These are phyloP conservation scores for Misgurnus anguillicaudatus DNA, from an alignment of 2,113 vertebrate genomes.

Conservation along the genomic window DNA sequence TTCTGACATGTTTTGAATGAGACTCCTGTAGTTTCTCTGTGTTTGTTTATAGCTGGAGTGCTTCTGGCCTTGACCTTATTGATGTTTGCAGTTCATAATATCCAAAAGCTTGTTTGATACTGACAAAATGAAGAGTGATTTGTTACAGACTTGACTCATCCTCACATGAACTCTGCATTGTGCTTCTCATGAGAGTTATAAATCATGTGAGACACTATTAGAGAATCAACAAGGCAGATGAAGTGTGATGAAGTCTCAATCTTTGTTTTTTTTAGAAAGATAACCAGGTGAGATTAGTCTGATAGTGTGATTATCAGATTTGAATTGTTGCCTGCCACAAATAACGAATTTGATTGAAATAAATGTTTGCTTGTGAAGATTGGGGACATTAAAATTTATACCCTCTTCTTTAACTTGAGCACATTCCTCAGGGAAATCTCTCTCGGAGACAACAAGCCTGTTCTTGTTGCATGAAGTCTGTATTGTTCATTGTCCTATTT, in stretches of 20 bases:
- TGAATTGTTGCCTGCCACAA: too few relatives aligned
- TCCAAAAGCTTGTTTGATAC: constrained; percentile 14
- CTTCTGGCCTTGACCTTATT: not conserved
- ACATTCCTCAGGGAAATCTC: too few relatives aligned
- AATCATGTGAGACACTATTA: constrained; percentile 11
- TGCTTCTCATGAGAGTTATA: constrained; percentile 21
- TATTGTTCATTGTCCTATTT: too few relatives aligned
- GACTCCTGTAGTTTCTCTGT: not conserved
- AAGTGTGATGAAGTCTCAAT: not conserved
- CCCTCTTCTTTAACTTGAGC: too few relatives aligned
- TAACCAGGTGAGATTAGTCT: too few relatives aligned
- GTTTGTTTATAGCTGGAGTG: constrained; percentile 11
- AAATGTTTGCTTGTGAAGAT: too few relatives aligned
- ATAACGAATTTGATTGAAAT: too few relatives aligned
- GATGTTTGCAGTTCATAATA: constrained; percentile 33
- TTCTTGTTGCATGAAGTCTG: too few relatives aligned
- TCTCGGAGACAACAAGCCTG: too few relatives aligned
- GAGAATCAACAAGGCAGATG: constrained; percentile 39
- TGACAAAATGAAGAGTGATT: not conserved
- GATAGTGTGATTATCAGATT: too few relatives aligned
- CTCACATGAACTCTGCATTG: constrained; percentile 9
- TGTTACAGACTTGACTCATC: constrained; percentile 22
- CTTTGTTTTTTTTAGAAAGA: not conserved
- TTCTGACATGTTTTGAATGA: not conserved
- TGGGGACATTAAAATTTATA: too few relatives aligned